phyloP scores from a whole-genome alignment of 1,140 invertebrate genomes.

The Drosophila pseudoobscura region DNA sequence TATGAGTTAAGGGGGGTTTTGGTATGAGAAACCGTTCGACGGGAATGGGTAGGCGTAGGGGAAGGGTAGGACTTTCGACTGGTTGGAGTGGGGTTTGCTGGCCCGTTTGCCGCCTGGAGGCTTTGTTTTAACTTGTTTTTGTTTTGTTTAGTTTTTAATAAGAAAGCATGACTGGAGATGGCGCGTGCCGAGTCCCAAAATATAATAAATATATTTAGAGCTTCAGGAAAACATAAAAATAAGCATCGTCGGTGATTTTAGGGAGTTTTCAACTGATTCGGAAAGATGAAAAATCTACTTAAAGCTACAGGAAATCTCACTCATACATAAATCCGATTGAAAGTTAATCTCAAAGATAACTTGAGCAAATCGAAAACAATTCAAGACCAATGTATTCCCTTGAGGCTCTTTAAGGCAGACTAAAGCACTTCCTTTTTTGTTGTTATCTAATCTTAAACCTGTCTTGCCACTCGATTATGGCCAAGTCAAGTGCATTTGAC shows the following conservation, averaged over 20 bases:
- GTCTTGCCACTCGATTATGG: slow-evolving; percentile 38
- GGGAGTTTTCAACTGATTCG: too few relatives aligned
- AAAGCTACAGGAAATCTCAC: too few relatives aligned
- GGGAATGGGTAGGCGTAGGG: background rate
- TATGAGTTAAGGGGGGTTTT: slow-evolving; percentile 64
- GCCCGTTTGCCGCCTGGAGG: slow-evolving; percentile 32
- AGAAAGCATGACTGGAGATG: slow-evolving; percentile 36
- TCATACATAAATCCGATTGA: too few relatives aligned
- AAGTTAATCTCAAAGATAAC: too few relatives aligned
- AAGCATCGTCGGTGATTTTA: too few relatives aligned
- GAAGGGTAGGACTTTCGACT: background rate
- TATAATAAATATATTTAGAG: slow-evolving; percentile 18
- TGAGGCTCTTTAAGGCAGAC: background rate
- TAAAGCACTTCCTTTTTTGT: background rate
- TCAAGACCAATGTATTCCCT: too few relatives aligned
- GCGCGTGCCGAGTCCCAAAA: slow-evolving; percentile 20
- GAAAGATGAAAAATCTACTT: too few relatives aligned
- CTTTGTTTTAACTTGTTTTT: slow-evolving; percentile 57
- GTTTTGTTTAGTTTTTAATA: slow-evolving; percentile 61
- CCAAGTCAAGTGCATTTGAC: slow-evolving; percentile 66
- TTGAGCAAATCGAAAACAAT: too few relatives aligned
- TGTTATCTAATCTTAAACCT: slow-evolving; percentile 26
- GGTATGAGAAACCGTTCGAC: background rate
- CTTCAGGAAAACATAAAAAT: background rate
- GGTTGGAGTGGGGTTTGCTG: slow-evolving; percentile 10